These are phyloP conservation scores for Trematomus bernacchii DNA, from an alignment of 2,797 vertebrate genomes.

Conservation along the genomic window DNA sequence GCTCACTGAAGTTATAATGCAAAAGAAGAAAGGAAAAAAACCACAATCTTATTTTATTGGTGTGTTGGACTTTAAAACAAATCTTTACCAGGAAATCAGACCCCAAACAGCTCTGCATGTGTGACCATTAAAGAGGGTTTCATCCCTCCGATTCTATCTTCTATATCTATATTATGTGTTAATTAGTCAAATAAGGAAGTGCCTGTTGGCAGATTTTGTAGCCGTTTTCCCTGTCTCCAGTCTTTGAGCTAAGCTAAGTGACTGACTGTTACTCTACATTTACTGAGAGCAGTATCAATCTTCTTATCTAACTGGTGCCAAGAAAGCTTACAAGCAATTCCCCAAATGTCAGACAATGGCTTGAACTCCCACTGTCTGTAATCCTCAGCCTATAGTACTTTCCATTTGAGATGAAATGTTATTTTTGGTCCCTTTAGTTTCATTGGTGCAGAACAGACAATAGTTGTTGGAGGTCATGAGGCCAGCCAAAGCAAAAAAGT, in stretches of 20 bases:
- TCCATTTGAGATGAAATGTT: too few species aligned
- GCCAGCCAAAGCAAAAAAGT: slow-evolving; percentile 5
- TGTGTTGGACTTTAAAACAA: too few species aligned
- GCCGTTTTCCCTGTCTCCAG: neutral
- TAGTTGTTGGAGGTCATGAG: neutral
- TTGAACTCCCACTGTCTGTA: neutral
- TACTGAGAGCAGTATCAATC: neutral
- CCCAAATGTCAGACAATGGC: neutral
- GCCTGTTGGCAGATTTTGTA: neutral
- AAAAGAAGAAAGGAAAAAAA: neutral
- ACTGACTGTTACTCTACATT: neutral
- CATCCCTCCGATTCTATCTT: too few species aligned
- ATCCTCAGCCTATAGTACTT: neutral
- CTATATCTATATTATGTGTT: neutral
- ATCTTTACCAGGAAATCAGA: neutral
- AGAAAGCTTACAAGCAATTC: neutral
- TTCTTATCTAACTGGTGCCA: neutral
- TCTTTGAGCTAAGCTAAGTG: slow-evolving; percentile 5
- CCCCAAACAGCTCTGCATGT: neutral
- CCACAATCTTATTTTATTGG: neutral
- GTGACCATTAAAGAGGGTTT: too few species aligned
- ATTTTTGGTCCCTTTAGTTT: neutral
- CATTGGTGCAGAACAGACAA: neutral
- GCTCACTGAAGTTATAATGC: neutral
- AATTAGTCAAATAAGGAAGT: neutral